Evolutionary conservation across 2,797 vertebrate species (phyloP), one percentile per base, ranked within the genome.

Genomic region (Anguilla megastoma): DNA sequence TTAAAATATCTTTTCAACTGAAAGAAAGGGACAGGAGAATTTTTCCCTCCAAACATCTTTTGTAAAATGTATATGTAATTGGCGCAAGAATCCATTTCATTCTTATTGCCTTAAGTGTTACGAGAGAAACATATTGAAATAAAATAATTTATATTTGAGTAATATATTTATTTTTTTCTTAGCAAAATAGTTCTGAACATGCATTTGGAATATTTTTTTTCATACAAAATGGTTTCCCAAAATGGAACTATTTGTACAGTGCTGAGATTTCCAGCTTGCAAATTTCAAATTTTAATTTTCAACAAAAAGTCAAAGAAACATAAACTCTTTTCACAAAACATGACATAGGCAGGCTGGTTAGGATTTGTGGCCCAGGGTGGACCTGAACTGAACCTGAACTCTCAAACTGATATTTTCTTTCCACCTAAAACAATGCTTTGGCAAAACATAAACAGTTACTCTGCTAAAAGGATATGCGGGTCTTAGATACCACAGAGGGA

Each of bases 191-290:
- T 36, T 86, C 36, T 79, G 91, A 93, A 92, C 90, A 91, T 92
- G 90, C 85, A 91, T n/a, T 89, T 88, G 10, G 48, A 83, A 83
- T 50, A 79, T 76, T 52, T 88, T 85, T 76, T 89, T 86, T 88
- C 14, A 88, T 58, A 92, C 27, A 90, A 92, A 94, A 93, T 82
- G 86, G 66, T 86, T 90, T 88, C 45, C 60, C 84, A 91, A 86
- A 91, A 92, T 84, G 50, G 33, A 90, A 91, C 92, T 84, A 90
- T 48, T 90, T 89, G 60, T 86, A 90, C 86, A 92, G 80, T 91
- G 88, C 71, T 89, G 90, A 6, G 36, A 76, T 30, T 50, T 48
- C 80, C 69, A 86, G 76, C 27, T 83, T 54, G 36, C 56, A 80
- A 56, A 54, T 84, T 87, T 21, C 88, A 87, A 50, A 50, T 90